Evolutionary conservation across 1,140 invertebrate genomes (phyloP).

Genomic region (Parasteatoda tepidariorum): DNA sequence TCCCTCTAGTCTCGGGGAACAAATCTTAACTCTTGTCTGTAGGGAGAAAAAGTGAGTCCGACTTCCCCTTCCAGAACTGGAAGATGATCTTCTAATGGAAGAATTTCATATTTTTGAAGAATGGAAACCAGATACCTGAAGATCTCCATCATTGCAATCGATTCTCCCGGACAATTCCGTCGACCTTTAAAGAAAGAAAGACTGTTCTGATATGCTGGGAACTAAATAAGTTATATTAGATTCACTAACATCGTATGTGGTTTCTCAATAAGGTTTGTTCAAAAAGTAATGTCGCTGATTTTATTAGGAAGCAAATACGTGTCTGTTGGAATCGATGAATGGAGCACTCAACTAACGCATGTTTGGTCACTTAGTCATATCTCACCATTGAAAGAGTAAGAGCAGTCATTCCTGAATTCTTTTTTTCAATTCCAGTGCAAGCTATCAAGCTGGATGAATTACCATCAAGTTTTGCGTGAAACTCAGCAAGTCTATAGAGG

Average conservation of each 20-base stretch:
- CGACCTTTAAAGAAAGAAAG: conserved; percentile 74
- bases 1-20: too few species aligned
- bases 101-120: conserved; percentile 53
- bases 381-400: too few species aligned
- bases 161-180: conserved; percentile 56
- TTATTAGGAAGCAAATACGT: not conserved
- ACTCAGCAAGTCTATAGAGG: too few species aligned
- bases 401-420: too few species aligned
- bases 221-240: not conserved
- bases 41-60: not conserved
- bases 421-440: too few species aligned
- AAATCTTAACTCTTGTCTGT: conserved; percentile 1
- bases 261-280: not conserved
- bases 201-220: not conserved
- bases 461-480: too few species aligned
- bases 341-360: not conserved
- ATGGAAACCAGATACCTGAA: conserved; percentile 47
- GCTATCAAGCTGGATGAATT: too few species aligned
- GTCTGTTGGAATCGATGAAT: not conserved
- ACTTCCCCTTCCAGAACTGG: conserved; percentile 1
- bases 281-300: not conserved
- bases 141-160: conserved; percentile 44
- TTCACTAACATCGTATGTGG: not conserved
- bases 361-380: too few species aligned
- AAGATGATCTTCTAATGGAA: not conserved